Evolutionary conservation across 2,888 invertebrate species (phyloP), one percentile per base, ranked within the genome.

Genomic region (Koerneria pararmatus): DNA sequence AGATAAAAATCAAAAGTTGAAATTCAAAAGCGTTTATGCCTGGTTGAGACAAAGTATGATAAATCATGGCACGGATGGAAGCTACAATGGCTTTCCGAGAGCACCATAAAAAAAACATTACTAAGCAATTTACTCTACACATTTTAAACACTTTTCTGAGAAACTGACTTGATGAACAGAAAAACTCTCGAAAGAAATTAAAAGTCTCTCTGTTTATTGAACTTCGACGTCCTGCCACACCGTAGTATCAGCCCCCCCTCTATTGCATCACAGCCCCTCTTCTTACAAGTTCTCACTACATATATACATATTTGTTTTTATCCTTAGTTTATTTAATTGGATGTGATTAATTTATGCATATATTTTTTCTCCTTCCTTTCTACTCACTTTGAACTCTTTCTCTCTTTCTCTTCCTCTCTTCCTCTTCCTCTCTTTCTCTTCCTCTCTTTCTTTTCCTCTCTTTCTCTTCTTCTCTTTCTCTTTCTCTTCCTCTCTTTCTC

Each of bases 351-450:
- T 11, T 41, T 41, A 15, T 41, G 8, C 8, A 41, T 8, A 41
- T 41, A 15, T 41, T 41, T 41, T 41, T 41, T 11, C 15, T 41
- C 41, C 41, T 41, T 41, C 8, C 15, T 8, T 41, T 41, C 15
- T 41, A 11, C 15, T 41, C 8, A 11, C 41, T 11, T 11, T 11
- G 41, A 11, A 15, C 3, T 31, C 2, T 54, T 54, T 22, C 57
- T 57, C 37, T 57, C 41, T 41, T 19, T 41, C 41, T 19, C 41
- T 41, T 19, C 19, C 41, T 32, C 57, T 2, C 57, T 54, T 22
- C 11, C 57, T 57, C 31, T 34, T 4, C 35, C 57, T 32, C n/a
- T 57, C 19, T 35, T 34, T 57, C 58, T 58, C 41, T 57, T n/a
- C 57, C 54, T n/a, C 27, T 27, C 54, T 5, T 27, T 3, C 27